Evolutionary conservation across 2,113 vertebrate species (phyloP), one percentile per base, ranked within the genome.

Genomic region (Uria lomvia): DNA sequence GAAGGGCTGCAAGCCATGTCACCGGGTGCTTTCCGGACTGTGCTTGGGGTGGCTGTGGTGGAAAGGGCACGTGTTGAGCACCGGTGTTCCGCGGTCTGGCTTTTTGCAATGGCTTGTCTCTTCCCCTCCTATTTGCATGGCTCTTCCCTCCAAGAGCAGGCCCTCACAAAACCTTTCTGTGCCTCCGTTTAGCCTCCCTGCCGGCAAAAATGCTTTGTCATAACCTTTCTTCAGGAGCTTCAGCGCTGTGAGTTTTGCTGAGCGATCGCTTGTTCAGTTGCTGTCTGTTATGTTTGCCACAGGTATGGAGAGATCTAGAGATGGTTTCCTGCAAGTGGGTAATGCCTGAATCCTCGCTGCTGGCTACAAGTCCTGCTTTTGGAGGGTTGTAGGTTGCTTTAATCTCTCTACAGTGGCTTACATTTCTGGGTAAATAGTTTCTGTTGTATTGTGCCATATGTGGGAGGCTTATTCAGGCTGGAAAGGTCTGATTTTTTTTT

Each of bases 61-160:
- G 78, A 43, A n/a, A 9, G 59, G 14, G 34, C 71, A 8, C 0
- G 7, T 15, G 0, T 1, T 5, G 30, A 52, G 53, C 24, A 5
- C 3, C 15, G 67, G 17, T 8, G 18, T 60, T 66, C 15, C 18
- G 14, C 0, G 4, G 14, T 16, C 40, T 38, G 34, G 26, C 19
- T 2, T 12, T 55, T 27, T n/a, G 45, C 63, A 36, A 0, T 40
- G 0, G 1, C 63, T 58, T 42, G 12, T 20, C 14, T 71, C 2
- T 70, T 38, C 26, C 6, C 9, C 4, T 73, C 4, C 11, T 50
- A 2, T 12, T 50, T 0, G 6, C 11, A 19, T 2, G 13, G 32
- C 15, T 58, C 40, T 17, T 18, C 45, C 14, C 34, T 86, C n/a
- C 30, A 15, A 4, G 38, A 84, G 49, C 67, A 29, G 79, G 15